Percentiles rank a stretch among this genome's conserved stretches.
These are phyloP conservation scores for Lamellibrachia luymesi DNA, from an alignment of 1,140 invertebrate genomes.

Conservation along the genomic window DNA sequence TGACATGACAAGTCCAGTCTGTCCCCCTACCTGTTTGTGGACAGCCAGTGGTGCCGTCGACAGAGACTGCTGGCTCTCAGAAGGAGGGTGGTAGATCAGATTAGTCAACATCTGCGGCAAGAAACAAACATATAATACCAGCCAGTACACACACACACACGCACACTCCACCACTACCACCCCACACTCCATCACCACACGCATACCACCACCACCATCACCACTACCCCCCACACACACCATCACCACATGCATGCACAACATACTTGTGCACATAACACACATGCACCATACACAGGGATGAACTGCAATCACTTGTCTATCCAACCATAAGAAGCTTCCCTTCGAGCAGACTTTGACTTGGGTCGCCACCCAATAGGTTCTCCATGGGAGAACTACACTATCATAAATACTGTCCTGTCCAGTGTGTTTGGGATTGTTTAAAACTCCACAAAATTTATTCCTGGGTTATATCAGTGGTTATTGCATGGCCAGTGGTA, in stretches of 20 bases:
- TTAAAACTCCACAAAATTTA: neutral
- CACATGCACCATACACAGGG: neutral
- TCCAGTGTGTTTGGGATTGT: neutral
- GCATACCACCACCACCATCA: too few species aligned
- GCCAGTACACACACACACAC: neutral
- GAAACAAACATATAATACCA: conserved; percentile 22
- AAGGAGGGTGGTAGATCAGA: conserved; percentile 50
- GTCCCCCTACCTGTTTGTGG: conserved; percentile 60
- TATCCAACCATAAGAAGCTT: neutral
- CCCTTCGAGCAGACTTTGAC: neutral
- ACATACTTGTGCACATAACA: neutral
- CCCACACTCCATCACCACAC: too few species aligned
- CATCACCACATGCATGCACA: neutral
- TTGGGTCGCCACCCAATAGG: neutral
- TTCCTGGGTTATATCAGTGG: neutral
- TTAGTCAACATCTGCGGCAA: conserved; percentile 52
- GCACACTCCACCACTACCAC: too few species aligned
- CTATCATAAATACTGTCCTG: neutral
- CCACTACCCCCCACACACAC: too few species aligned
- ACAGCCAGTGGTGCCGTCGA: conserved; percentile 41
- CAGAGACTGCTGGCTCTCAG: neutral
- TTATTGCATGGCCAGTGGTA: neutral
- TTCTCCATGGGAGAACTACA: neutral
- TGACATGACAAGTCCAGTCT: neutral
- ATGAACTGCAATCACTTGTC: neutral